phyloP scores from a whole-genome alignment of 2,797 vertebrate species.

The Tapirus indicus region DNA sequence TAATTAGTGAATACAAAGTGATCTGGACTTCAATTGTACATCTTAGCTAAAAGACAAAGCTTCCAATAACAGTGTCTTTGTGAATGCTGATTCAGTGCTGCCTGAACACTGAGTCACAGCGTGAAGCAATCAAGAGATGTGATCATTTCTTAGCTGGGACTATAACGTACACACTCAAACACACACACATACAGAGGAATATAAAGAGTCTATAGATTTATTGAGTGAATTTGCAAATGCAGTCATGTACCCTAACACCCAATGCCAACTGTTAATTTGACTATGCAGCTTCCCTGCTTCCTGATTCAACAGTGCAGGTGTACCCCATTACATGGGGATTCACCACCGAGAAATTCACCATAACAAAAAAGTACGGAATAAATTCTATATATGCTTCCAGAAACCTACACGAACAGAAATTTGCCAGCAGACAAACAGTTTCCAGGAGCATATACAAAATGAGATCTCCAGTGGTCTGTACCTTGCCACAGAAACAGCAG shows the following conservation, averaged over 20 bases:
- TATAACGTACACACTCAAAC: background rate
- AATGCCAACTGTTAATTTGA: constrained; percentile 62
- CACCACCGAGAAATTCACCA: constrained; percentile 28
- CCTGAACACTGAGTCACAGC: background rate
- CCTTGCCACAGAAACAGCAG: constrained; percentile 62
- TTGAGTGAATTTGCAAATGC: constrained; percentile 43
- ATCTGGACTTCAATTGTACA: constrained; percentile 27
- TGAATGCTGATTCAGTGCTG: constrained; percentile 45
- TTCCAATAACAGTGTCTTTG: background rate
- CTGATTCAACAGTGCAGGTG: constrained; percentile 63
- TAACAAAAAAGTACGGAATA: constrained; percentile 38
- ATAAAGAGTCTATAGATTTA: constrained; percentile 24
- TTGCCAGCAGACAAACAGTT: constrained; percentile 57
- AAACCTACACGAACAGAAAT: constrained; percentile 61
- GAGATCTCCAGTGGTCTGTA: constrained; percentile 64
- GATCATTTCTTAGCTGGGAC: constrained; percentile 51
- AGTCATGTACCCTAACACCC: constrained; percentile 29
- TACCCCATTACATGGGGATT: constrained; percentile 42
- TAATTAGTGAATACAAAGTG: constrained; percentile 66
- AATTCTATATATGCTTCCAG: constrained; percentile 60
- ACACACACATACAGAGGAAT: background rate
- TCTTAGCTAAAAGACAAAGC: constrained; percentile 61
- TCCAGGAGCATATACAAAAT: constrained; percentile 73
- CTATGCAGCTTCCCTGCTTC: background rate
- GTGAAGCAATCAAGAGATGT: constrained; percentile 39